Conservation (phyloP, 2,888 invertebrate species). For the Tiphia femorata region DNA sequence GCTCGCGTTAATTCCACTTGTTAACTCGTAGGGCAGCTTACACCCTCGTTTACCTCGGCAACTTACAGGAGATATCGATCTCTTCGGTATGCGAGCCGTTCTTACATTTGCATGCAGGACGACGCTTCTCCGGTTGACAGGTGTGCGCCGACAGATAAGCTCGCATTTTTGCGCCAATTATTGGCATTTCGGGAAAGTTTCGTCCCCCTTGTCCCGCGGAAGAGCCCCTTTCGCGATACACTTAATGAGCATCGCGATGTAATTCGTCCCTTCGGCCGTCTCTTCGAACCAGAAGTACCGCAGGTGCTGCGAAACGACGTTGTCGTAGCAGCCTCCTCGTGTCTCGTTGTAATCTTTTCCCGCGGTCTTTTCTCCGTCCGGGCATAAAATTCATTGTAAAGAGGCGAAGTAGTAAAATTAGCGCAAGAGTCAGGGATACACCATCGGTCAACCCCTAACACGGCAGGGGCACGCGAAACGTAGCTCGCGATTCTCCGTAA, state of each 20-base stretch:
- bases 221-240: slow-evolving; percentile 36
- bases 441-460: too few species aligned
- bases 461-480: too few species aligned
- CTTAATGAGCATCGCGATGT: slow-evolving; percentile 45
- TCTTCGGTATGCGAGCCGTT: slow-evolving; percentile 42
- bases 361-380: background rate
- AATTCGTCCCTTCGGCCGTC: slow-evolving; percentile 31
- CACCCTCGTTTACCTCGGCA: slow-evolving; percentile 43
- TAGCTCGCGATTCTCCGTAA: too few species aligned
- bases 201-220: slow-evolving; percentile 19
- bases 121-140: slow-evolving; percentile 46
- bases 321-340: background rate
- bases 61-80: slow-evolving; percentile 49
- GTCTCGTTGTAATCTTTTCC: background rate
- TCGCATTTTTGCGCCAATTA: slow-evolving; percentile 59
- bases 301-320: slow-evolving; percentile 27
- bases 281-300: slow-evolving; percentile 10
- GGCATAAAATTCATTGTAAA: background rate
- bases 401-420: background rate
- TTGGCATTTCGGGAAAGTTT: slow-evolving; percentile 54
- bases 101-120: slow-evolving; percentile 50
- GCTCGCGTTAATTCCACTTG: slow-evolving; percentile 19
- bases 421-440: background rate
- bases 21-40: slow-evolving; percentile 34
- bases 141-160: slow-evolving; percentile 52